These are phyloP conservation scores for Bellardia pandia DNA, from an alignment of 2,888 invertebrate species.

Conservation along the genomic window DNA sequence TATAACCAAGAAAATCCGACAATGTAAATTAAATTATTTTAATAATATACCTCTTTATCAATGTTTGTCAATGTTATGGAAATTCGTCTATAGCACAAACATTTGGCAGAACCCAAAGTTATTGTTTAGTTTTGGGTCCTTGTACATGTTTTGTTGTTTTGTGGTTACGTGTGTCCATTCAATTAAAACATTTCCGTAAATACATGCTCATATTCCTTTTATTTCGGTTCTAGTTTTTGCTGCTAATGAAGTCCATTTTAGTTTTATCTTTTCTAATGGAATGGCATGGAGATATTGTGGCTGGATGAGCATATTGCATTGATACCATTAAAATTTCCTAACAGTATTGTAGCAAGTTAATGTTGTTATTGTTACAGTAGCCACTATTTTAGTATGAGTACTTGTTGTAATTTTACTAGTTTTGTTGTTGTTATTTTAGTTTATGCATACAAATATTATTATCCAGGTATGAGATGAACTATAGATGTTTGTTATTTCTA, in stretches of 20 bases:
- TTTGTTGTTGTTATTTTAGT: background rate
- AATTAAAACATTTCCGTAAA: background rate
- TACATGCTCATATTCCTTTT: too few relatives aligned
- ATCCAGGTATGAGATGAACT: background rate
- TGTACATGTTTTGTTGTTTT: constrained; percentile 4
- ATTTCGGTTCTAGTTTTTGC: background rate
- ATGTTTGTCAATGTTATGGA: background rate
- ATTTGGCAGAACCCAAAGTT: background rate
- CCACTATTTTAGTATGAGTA: background rate
- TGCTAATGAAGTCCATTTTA: background rate
- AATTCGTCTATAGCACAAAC: background rate
- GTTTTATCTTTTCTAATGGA: background rate
- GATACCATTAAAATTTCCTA: background rate
- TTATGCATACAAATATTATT: background rate
- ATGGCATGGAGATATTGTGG: background rate
- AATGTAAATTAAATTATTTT: too few relatives aligned
- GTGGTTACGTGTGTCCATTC: background rate
- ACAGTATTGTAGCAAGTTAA: constrained; percentile 1
- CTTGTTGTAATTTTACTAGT: background rate
- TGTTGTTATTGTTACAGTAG: background rate
- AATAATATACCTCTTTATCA: background rate
- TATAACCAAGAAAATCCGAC: background rate
- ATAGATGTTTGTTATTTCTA: too few relatives aligned
- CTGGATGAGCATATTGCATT: background rate
- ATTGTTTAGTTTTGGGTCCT: background rate